Evolutionary conservation across 1,140 invertebrate genomes (phyloP), one percentile per base, ranked within the genome.

Genomic region (Pseudomyrmex sp.): DNA sequence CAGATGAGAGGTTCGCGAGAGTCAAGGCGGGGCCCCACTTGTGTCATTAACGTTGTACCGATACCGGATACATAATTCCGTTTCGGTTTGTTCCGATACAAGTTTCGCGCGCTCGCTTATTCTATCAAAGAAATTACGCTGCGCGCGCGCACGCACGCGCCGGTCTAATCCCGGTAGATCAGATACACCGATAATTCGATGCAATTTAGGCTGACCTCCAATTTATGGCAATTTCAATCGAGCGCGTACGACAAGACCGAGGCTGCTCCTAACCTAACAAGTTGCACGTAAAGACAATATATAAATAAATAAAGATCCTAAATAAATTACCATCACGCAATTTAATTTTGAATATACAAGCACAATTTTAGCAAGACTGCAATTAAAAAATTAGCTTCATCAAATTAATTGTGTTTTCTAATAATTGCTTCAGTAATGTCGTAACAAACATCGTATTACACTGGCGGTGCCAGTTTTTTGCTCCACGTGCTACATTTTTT

Each of bases 91-190:
- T 61, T 70, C 9, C 54, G 65, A 58, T 59, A 20, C n/a, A 23
- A 13, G 8, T 1, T 15, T 9, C 50, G 48, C 62, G 52, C 61
- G 18, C 7, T 48, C 23, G n/a, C 50, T 80, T 80, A 80, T 70
- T 80, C 15, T 35, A 80, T 80, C 66, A 72, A 80, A 80, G 76
- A 72, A 80, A 80, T 80, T 80, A 59, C 66, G 20, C 20, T n/a
- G 15, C 35, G 7, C 35, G 35, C 35, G 35, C 35, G 4, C 35
- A 4, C 35, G 35, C 35, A 3, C 35, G 4, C 35, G 35, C 10
- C 54, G 44, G 10, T 79, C 76, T 79, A 58, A 70, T 70, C 54
- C 44, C 23, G 7, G 35, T 35, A 5, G 35, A 72, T 72, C 44
- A 35, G 66, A 72, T 70, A 48, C 18, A 26, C 9, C 63, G 65